These are phyloP conservation scores for Cheilosia pagana DNA, from an alignment of 2,888 invertebrate species.

Conservation along the genomic window DNA sequence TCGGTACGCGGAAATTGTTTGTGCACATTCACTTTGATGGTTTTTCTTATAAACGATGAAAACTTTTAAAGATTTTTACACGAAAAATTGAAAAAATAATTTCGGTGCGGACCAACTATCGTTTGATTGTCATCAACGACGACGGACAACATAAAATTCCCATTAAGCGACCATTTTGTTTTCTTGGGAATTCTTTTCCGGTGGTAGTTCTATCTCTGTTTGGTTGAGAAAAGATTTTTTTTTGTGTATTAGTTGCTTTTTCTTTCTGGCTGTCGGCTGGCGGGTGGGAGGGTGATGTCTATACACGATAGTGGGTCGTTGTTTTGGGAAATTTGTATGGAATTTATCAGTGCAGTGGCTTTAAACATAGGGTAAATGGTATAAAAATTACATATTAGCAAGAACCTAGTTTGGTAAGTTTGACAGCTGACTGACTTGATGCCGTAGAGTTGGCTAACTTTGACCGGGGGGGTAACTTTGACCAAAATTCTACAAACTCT, in stretches of 20 bases:
- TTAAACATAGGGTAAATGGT: conserved; percentile 11
- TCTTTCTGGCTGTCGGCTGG: background rate
- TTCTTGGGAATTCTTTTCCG: conserved; percentile 8
- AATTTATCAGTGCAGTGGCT: background rate
- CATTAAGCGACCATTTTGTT: conserved; percentile 53
- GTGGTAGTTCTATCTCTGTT: conserved; percentile 27
- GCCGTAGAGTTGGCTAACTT: no score
- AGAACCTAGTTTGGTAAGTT: no score
- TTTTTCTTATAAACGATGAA: conserved; percentile 6
- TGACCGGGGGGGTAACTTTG: no score
- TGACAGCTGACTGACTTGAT: no score
- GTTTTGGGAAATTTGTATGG: conserved; percentile 51
- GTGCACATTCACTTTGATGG: conserved; percentile 38
- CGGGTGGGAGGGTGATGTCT: conserved; percentile 6
- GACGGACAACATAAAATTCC: conserved; percentile 52
- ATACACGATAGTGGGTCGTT: conserved; percentile 13
- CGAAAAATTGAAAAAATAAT: conserved; percentile 32
- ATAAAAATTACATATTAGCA: no score
- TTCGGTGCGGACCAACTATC: conserved; percentile 21
- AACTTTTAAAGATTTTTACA: conserved; percentile 34
- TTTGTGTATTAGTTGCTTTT: background rate
- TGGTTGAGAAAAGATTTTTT: background rate
- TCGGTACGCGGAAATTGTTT: conserved; percentile 18
- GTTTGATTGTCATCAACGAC: conserved; percentile 44
- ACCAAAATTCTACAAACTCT: no score